phyloP scores from a whole-genome alignment of 2,797 vertebrate species.

The Geotrypetes seraphini region DNA sequence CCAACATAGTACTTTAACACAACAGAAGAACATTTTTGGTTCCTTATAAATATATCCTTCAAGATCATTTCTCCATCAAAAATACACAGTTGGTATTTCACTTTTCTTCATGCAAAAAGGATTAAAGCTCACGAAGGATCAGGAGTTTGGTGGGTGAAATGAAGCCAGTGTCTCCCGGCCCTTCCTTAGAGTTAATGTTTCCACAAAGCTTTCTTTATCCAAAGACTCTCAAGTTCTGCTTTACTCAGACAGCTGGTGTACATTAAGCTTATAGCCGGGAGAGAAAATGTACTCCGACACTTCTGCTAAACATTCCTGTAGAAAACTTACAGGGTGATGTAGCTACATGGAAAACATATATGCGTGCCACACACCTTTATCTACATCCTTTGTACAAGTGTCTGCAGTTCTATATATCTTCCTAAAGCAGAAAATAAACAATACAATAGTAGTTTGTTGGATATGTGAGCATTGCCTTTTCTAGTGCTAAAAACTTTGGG shows the following conservation, averaged over 20 bases:
- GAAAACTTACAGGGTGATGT: not conserved
- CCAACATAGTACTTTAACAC: too few relatives aligned
- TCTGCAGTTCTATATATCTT: too few relatives aligned
- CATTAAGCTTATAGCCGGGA: not conserved
- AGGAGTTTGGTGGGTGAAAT: not conserved
- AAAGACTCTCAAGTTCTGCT: not conserved
- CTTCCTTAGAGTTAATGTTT: slow-evolving; percentile 4
- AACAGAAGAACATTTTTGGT: not conserved
- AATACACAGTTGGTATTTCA: not conserved
- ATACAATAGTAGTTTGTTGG: too few relatives aligned
- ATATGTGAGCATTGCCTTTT: too few relatives aligned
- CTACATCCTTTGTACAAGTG: too few relatives aligned
- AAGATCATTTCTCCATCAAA: not conserved
- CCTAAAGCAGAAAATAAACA: too few relatives aligned
- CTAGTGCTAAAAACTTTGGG: too few relatives aligned
- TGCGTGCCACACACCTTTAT: too few relatives aligned
- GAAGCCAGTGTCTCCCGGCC: not conserved
- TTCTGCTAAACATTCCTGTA: not conserved
- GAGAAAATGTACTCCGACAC: not conserved
- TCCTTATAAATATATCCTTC: not conserved
- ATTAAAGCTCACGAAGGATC: not conserved
- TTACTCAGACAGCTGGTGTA: not conserved
- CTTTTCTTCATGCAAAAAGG: not conserved
- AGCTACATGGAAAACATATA: not conserved
- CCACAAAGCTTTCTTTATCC: slow-evolving; percentile 4